Conservation (phyloP, 2,113 vertebrate species). For the Chaenocephalus aceratus region DNA sequence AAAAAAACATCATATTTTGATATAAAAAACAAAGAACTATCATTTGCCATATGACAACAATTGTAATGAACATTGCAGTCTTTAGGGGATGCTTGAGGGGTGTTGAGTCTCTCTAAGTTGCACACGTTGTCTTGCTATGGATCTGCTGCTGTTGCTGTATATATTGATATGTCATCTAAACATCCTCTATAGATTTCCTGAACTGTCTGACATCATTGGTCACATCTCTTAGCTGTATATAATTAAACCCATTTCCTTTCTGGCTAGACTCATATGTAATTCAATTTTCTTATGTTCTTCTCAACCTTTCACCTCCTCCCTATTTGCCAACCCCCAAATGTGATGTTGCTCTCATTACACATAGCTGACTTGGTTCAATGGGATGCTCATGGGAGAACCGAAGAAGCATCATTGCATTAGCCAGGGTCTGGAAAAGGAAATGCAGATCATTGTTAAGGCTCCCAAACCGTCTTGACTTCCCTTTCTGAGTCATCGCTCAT, state of each 20-base stretch:
- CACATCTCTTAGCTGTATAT: too few relatives aligned
- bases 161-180: background rate
- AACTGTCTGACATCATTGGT: too few relatives aligned
- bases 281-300: conserved; percentile 24
- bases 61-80: background rate
- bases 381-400: conserved; percentile 40
- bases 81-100: background rate
- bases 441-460: conserved; percentile 21
- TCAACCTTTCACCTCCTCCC: conserved; percentile 25
- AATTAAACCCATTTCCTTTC: conserved; percentile 1
- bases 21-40: too few relatives aligned
- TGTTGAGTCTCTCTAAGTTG: background rate
- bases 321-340: conserved; percentile 11
- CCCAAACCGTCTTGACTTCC: conserved; percentile 27
- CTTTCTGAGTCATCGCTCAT: background rate
- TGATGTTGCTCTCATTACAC: conserved; percentile 54
- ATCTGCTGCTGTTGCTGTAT: background rate
- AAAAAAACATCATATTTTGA: too few relatives aligned
- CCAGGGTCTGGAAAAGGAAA: conserved; percentile 6
- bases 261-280: conserved; percentile 18
- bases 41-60: too few relatives aligned
- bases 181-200: background rate
- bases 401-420: conserved; percentile 54
- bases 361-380: conserved; percentile 7
- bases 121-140: background rate